Conservation (phyloP, 1,140 invertebrate species). For the Trissolcus basalis region DNA sequence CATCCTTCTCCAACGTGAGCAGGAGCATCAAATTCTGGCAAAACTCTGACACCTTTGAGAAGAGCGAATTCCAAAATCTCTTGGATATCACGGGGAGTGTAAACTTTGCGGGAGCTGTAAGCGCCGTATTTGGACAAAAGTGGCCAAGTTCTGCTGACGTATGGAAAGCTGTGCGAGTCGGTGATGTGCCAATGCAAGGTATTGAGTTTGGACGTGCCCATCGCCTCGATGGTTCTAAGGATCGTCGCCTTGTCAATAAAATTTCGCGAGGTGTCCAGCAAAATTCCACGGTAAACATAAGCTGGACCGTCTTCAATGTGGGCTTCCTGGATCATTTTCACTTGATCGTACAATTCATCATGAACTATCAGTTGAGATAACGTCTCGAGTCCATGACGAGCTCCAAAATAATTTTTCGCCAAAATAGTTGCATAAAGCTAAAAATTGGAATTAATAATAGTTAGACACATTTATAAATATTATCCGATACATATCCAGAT, state of each 20-base stretch:
- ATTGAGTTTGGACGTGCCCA: conserved; percentile 89
- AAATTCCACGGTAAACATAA: conserved; percentile 85
- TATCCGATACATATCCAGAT: too few species aligned
- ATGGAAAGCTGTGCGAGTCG: conserved; percentile 90
- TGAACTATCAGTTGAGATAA: conserved; percentile 85
- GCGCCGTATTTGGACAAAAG: conserved; percentile 84
- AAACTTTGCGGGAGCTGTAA: conserved; percentile 82
- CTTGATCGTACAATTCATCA: conserved; percentile 79
- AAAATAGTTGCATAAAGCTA: conserved; percentile 79
- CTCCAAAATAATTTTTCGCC: conserved; percentile 83
- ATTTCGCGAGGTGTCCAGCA: conserved; percentile 87
- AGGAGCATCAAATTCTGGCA: conserved; percentile 92
- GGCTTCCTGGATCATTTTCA: conserved; percentile 80
- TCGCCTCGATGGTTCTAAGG: conserved; percentile 85
- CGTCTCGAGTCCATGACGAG: conserved; percentile 86
- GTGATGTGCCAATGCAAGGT: conserved; percentile 94
- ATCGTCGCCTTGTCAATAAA: conserved; percentile 82
- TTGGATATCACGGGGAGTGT: conserved; percentile 74
- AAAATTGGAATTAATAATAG: not conserved
- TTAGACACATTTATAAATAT: not conserved
- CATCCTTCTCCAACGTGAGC: conserved; percentile 92
- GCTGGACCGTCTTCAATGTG: conserved; percentile 82
- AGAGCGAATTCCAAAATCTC: conserved; percentile 83
- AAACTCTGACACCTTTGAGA: conserved; percentile 84
- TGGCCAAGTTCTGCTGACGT: conserved; percentile 82